Evolutionary conservation across 2,888 invertebrate genomes (phyloP).

Genomic region (Agriopis leucophaearia): DNA sequence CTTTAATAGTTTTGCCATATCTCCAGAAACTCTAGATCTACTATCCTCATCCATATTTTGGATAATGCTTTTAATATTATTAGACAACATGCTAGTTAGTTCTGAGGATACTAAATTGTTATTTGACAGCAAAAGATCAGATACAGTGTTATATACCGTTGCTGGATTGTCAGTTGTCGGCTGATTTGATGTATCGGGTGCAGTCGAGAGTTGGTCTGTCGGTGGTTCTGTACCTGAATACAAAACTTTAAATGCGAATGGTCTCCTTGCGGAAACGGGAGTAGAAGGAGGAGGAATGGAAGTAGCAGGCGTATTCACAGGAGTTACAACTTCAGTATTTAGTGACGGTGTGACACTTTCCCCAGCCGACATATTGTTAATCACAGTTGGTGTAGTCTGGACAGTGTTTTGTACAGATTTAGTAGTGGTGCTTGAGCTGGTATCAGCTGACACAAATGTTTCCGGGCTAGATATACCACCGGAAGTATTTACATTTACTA

Average conservation of each 20-base stretch:
- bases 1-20: slow-evolving; percentile 83
- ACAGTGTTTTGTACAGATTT: slow-evolving; percentile 83
- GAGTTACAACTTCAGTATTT: slow-evolving; percentile 66
- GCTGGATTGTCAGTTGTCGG: slow-evolving; percentile 76
- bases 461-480: slow-evolving; percentile 69
- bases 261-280: slow-evolving; percentile 78
- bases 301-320: slow-evolving; percentile 67
- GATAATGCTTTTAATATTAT: slow-evolving; percentile 79
- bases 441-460: slow-evolving; percentile 61
- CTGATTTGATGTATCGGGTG: slow-evolving; percentile 71
- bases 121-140: slow-evolving; percentile 81
- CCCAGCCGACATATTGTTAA: slow-evolving; percentile 79
- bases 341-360: slow-evolving; percentile 74
- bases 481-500: slow-evolving; percentile 81
- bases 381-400: slow-evolving; percentile 79
- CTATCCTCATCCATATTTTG: slow-evolving; percentile 78
- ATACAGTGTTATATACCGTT: slow-evolving; percentile 83
- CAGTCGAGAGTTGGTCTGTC: slow-evolving; percentile 76
- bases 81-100: slow-evolving; percentile 85
- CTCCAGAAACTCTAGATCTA: slow-evolving; percentile 81
- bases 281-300: slow-evolving; percentile 70
- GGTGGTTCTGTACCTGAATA: slow-evolving; percentile 79
- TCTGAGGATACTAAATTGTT: slow-evolving; percentile 81
- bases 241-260: slow-evolving; percentile 81
- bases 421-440: slow-evolving; percentile 75